Conservation (phyloP, 2,113 vertebrate species). For the Pseudopodoces humilis region DNA sequence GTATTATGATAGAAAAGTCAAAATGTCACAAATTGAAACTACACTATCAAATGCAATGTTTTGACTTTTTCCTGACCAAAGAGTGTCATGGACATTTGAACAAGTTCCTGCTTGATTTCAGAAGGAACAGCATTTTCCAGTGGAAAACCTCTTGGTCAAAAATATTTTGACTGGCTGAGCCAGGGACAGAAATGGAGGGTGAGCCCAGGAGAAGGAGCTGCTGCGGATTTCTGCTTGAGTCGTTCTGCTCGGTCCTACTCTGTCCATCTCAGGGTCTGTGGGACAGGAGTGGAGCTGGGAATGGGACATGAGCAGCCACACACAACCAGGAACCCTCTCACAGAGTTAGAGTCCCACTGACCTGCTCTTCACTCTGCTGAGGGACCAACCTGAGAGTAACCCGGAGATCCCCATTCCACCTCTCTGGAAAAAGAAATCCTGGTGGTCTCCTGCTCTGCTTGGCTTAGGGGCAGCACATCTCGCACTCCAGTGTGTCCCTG, state of each 20-base stretch:
- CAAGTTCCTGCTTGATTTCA: slow-evolving; percentile 8
- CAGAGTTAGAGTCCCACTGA: not conserved
- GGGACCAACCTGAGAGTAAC: not conserved
- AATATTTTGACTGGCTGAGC: slow-evolving; percentile 9
- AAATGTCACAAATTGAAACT: slow-evolving; percentile 25
- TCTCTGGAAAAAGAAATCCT: not conserved
- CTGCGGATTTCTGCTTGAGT: not conserved
- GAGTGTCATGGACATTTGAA: not conserved
- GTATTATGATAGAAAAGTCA: slow-evolving; percentile 45
- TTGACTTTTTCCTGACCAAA: not conserved
- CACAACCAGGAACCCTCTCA: not conserved
- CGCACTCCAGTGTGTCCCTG: not conserved
- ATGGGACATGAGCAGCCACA: not conserved
- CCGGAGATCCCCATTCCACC: not conserved
- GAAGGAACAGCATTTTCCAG: slow-evolving; percentile 6
- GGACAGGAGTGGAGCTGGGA: not conserved
- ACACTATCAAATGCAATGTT: not conserved
- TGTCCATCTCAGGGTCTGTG: not conserved
- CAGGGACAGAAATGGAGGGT: not conserved
- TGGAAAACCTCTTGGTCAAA: not conserved
- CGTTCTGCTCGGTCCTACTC: not conserved
- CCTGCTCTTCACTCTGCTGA: not conserved
- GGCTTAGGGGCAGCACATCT: not conserved
- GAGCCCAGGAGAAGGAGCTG: not conserved
- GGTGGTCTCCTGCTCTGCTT: not conserved